Conservation (phyloP, 2,888 invertebrate genomes). For the Congeria kusceri region DNA sequence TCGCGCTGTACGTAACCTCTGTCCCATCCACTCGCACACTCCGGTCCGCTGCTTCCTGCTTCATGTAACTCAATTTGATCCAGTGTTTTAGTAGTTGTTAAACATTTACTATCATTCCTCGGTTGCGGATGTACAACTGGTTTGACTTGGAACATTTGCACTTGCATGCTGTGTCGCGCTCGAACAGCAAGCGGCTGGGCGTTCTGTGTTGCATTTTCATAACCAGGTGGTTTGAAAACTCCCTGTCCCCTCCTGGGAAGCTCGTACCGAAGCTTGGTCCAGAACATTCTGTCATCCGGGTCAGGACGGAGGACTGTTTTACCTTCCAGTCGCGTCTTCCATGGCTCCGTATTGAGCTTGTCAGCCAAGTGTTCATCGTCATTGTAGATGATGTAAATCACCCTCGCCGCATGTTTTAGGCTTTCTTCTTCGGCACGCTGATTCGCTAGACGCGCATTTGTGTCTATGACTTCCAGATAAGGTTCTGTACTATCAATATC, state of each 20-base stretch:
- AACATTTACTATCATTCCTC: too few species aligned
- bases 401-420: slow-evolving; percentile 27
- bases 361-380: slow-evolving; percentile 18
- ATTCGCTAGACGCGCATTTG: neutral
- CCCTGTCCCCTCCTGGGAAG: slow-evolving; percentile 55
- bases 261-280: slow-evolving; percentile 68
- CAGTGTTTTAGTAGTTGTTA: too few species aligned
- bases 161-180: too few species aligned
- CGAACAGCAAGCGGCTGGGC: too few species aligned
- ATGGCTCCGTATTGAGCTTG: slow-evolving; percentile 56
- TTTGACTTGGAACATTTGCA: too few species aligned
- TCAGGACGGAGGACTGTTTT: slow-evolving; percentile 57
- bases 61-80: too few species aligned
- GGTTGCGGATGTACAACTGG: too few species aligned
- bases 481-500: slow-evolving; percentile 4
- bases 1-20: too few species aligned
- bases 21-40: too few species aligned
- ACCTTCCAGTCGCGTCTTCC: slow-evolving; percentile 58
- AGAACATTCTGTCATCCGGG: slow-evolving; percentile 61
- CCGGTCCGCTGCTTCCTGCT: too few species aligned
- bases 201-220: neutral
- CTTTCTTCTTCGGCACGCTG: slow-evolving; percentile 15
- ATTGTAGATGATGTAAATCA: slow-evolving; percentile 44
- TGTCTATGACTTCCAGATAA: neutral
- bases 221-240: neutral